Evolutionary conservation across 2,888 invertebrate genomes (phyloP).

Genomic region (Erebia epiphron): DNA sequence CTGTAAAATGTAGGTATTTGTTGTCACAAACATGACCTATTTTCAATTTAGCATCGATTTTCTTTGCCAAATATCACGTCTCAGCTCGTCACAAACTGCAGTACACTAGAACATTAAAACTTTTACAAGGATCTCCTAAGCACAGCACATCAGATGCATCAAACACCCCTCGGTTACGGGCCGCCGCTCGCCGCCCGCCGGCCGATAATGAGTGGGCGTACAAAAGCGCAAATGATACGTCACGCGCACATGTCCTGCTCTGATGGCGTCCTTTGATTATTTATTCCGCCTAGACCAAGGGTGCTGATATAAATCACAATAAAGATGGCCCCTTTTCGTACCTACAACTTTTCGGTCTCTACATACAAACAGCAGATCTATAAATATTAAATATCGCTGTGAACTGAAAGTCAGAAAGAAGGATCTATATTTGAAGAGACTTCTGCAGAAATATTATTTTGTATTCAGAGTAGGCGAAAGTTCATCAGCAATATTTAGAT

Average conservation of each 20-base stretch:
- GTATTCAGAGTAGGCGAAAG: too few relatives aligned
- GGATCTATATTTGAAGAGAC: too few relatives aligned
- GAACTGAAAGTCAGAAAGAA: too few relatives aligned
- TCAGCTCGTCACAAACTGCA: not conserved
- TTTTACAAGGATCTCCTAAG: slow-evolving; percentile 26
- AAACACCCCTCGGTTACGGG: slow-evolving; percentile 39
- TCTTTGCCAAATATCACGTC: not conserved
- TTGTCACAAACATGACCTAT: too few relatives aligned
- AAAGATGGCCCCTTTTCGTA: slow-evolving; percentile 22
- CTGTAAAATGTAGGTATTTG: not conserved
- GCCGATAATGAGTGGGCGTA: slow-evolving; percentile 63
- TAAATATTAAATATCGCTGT: too few relatives aligned
- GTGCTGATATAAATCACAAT: slow-evolving; percentile 28
- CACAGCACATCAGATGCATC: slow-evolving; percentile 37
- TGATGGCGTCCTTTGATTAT: slow-evolving; percentile 47
- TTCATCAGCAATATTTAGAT: too few relatives aligned
- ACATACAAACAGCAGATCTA: too few relatives aligned
- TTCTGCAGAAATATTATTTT: too few relatives aligned
- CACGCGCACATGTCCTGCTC: slow-evolving; percentile 62
- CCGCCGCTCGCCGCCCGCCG: slow-evolving; percentile 26
- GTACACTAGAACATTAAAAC: not conserved
- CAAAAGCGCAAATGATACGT: slow-evolving; percentile 75
- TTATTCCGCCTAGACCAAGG: slow-evolving; percentile 40
- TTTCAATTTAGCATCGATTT: not conserved
- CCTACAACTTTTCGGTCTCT: not conserved